Evolutionary conservation across 2,888 invertebrate species (phyloP).

Genomic region (Dynastes hyllus): DNA sequence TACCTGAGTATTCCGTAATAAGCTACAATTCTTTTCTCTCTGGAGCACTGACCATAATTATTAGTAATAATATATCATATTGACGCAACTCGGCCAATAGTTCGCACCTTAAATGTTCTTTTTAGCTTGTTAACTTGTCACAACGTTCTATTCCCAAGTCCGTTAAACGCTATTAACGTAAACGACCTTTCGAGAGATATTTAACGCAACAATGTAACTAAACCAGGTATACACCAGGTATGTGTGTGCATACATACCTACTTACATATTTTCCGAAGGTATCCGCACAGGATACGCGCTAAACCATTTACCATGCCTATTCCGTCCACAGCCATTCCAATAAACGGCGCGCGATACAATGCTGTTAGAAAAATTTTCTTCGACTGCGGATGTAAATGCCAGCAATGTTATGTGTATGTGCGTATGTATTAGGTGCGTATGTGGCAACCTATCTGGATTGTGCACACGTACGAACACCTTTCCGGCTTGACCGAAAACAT

Average conservation of each 20-base stretch:
- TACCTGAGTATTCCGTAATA: no score
- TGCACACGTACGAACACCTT: slow-evolving; percentile 27
- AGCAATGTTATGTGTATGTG: background rate
- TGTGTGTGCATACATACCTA: slow-evolving; percentile 3
- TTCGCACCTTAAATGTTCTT: background rate
- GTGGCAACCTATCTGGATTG: slow-evolving; percentile 21
- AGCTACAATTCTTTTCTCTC: no score
- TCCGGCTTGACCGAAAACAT: slow-evolving; percentile 33
- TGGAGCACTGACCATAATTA: no score
- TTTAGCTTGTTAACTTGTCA: no score
- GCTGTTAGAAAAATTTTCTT: slow-evolving; percentile 10
- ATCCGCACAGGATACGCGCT: slow-evolving; percentile 8
- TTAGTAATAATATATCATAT: no score
- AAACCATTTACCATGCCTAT: slow-evolving; percentile 15
- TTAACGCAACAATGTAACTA: slow-evolving; percentile 21
- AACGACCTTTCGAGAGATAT: slow-evolving; percentile 15
- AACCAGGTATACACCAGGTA: background rate
- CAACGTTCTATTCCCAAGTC: background rate
- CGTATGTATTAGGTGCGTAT: slow-evolving; percentile 2
- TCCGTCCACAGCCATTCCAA: slow-evolving; percentile 9
- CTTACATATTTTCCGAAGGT: slow-evolving; percentile 15
- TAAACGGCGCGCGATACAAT: slow-evolving; percentile 7
- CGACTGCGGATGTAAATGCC: slow-evolving; percentile 34
- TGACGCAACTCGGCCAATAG: background rate
- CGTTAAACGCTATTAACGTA: slow-evolving; percentile 18